Percentiles rank a stretch among this genome's conserved stretches.
phyloP scores from a whole-genome alignment of 2,888 invertebrate species.

The Spialia ferax region DNA sequence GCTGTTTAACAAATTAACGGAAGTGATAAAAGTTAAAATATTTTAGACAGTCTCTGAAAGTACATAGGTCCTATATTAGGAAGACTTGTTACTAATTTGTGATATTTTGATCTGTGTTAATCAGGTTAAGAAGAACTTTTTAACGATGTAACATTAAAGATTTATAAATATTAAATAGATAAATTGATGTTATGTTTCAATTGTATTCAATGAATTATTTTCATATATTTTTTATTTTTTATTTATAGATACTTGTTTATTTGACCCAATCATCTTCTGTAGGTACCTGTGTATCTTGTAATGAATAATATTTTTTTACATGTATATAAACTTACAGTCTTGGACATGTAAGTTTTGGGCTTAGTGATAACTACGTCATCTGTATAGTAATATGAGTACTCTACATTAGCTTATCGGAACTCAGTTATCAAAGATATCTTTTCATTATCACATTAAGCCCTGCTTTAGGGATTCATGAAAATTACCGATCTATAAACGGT shows the following conservation, averaged over 20 bases:
- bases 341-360: background rate
- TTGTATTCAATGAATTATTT: too few species aligned
- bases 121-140: background rate
- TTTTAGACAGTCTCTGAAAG: background rate
- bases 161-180: too few species aligned
- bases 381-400: background rate
- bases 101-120: background rate
- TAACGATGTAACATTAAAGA: background rate
- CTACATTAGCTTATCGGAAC: conserved; percentile 12
- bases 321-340: background rate
- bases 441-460: conserved; percentile 10
- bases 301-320: too few species aligned
- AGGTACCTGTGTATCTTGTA: too few species aligned
- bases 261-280: too few species aligned
- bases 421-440: conserved; percentile 12
- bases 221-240: too few species aligned
- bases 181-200: too few species aligned
- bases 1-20: conserved; percentile 9
- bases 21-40: conserved; percentile 12
- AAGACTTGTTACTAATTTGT: background rate
- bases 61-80: background rate
- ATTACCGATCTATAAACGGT: background rate
- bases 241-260: too few species aligned
- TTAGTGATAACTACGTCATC: background rate
- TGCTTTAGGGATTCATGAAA: conserved; percentile 2